Conservation (phyloP, 1,140 invertebrate species). For the Leptestheria dahalacensis region DNA sequence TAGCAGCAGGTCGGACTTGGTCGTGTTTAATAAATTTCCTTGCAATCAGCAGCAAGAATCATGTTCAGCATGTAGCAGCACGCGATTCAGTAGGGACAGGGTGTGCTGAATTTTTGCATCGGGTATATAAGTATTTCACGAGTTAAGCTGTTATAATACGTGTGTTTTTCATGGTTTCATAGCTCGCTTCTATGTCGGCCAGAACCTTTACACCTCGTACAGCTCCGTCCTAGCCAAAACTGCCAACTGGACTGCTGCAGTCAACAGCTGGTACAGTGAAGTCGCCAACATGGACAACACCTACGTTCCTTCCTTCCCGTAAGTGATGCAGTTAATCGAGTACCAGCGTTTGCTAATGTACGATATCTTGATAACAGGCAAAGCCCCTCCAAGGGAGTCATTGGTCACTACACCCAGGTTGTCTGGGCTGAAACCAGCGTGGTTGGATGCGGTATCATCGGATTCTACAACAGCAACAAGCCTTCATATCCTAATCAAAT, state of each 20-base stretch:
- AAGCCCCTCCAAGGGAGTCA: background rate
- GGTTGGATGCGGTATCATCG: conserved; percentile 8
- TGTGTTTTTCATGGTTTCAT: no score
- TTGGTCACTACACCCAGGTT: conserved; percentile 11
- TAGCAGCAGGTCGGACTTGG: no score
- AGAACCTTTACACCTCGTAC: conserved; percentile 4
- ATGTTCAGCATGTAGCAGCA: no score
- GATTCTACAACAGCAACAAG: background rate
- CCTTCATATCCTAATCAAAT: background rate
- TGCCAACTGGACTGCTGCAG: conserved; percentile 4
- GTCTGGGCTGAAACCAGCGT: conserved; percentile 8
- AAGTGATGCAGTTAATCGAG: background rate
- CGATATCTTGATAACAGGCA: background rate
- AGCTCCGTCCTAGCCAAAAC: background rate
- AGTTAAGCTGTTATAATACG: no score
- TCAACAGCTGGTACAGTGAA: conserved; percentile 15
- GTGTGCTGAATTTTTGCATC: no score
- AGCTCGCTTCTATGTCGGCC: conserved; percentile 4
- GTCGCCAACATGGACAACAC: background rate
- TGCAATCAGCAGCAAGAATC: no score
- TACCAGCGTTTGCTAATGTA: background rate
- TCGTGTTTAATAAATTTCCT: no score
- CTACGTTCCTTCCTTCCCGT: background rate
- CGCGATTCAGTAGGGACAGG: no score
- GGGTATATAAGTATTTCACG: no score